Evolutionary conservation across 2,797 vertebrate species (phyloP), one percentile per base, ranked within the genome.

Genomic region (Antrozous pallidus): DNA sequence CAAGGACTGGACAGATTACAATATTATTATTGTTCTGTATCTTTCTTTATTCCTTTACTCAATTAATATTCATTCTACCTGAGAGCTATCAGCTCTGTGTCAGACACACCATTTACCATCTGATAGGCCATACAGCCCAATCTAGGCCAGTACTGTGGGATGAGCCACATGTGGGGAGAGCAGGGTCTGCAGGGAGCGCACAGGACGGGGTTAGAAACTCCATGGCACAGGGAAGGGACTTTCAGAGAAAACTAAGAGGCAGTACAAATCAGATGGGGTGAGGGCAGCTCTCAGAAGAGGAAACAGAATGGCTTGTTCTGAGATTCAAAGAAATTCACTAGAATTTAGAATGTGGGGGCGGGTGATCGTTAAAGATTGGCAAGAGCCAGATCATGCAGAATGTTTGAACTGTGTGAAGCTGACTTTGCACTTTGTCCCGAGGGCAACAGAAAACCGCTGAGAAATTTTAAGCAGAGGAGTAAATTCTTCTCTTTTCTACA

Each of bases 371-470:
- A 42, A 81, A 80, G n/a, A 54, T 0, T n/a, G 24, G 28, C 82
- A 58, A 89, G 28, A 17, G 16, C 38, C 31, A 71, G 28, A 49
- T 61, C 54, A 31, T 3, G 33, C 36, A 82, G 54, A 20, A 40
- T 10, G 33, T 58, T 42, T 85, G 65, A 89, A 31, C 40, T 58
- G 14, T 28, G 56, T 82, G 36, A 49, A 77, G 33, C 42, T 26
- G 22, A 73, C n/a, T 81, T 54, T 51, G 49, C 49, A 77, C 83
- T 95, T 90, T 65, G 49, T 74, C 61, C n/a, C 65, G n/a, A 31
- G 56, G 42, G 12, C 67, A 67, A 28, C 3, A 65, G n/a, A 40
- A 94, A 96, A 33, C 14, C 86, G 38, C 51, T 42, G 58, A 54
- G 71, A 84, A 56, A 2, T 33, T 51, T 47, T 73, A 49, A 54